Evolutionary conservation across 2,888 invertebrate genomes (phyloP).

Genomic region (Caenorhabditis uteleia): DNA sequence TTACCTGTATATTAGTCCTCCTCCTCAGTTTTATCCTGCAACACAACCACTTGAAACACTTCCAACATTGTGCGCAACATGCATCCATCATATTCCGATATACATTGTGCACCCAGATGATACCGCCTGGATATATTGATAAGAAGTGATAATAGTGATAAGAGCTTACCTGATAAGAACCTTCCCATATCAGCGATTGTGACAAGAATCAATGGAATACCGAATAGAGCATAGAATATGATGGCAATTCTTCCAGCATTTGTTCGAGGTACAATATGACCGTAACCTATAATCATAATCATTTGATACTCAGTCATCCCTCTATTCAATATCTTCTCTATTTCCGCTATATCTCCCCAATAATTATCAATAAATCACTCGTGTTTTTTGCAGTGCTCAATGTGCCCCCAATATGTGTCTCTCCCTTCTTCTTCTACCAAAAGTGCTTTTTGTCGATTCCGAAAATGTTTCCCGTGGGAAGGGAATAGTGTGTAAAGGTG

Average conservation of each 20-base stretch:
- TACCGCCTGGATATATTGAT: constrained; percentile 57
- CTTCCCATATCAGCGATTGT: constrained; percentile 70
- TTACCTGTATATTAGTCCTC: constrained; percentile 17
- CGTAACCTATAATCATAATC: constrained; percentile 64
- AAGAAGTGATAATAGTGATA: neutral
- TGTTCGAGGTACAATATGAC: constrained; percentile 70
- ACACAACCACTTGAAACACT: constrained; percentile 50
- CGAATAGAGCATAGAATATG: constrained; percentile 68
- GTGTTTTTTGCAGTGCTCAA: constrained; percentile 7
- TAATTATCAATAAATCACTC: constrained; percentile 22
- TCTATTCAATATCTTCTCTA: constrained; percentile 6
- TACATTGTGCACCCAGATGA: constrained; percentile 64
- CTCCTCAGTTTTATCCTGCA: constrained; percentile 42
- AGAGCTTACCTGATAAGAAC: constrained; percentile 64
- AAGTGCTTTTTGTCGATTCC: no score
- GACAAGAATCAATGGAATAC: constrained; percentile 69
- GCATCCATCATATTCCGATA: constrained; percentile 48
- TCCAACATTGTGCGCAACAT: constrained; percentile 46
- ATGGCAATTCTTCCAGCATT: constrained; percentile 65
- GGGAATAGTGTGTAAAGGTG: no score
- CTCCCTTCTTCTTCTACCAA: no score
- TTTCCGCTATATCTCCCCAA: constrained; percentile 5
- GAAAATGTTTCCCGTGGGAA: no score
- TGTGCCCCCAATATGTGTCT: no score
- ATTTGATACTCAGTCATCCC: neutral